Evolutionary conservation across 1,140 invertebrate species (phyloP), one percentile per base, ranked within the genome.

Genomic region (Bombus soroeensis): DNA sequence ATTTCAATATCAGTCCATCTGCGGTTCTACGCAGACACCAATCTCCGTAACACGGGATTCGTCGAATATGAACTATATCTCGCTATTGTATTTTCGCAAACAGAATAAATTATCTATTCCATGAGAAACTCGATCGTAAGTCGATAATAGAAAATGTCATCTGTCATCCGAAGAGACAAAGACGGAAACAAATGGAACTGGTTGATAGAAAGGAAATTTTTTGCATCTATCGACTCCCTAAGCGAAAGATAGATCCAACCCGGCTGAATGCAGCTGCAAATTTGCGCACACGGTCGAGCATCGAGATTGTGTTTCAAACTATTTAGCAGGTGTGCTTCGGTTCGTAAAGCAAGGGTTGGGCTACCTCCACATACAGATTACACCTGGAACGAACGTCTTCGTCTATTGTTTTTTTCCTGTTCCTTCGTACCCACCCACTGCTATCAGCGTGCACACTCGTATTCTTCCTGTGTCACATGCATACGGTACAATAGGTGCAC

Each of bases 401-500:
- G 41, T 84, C 74, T 68, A 89, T 90, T 85, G 81, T 89, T 89
- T 89, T 89, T 47, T 37, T 34, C 47, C 32, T 32, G 41, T 53
- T 76, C 57, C 79, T 32, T 43, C 62, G 64, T 71, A 74, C 81
- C 66, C 59, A 77, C 87, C 79, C 87, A 75, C 88, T 70, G 73
- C 85, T 88, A 85, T 82, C 83, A 80, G 28, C 81, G 64, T 68
- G 66, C 64, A 77, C 73, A 41, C 57, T 81, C 83, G 77, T 66
- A 39, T 22, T 64, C 77, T 81, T 86, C 82, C 88, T 81, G 85
- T 87, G 84, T 91, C 90, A 87, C 92, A 92, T 89, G 91, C 91
- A 89, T 91, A 90, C 84, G 86, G 90, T 87, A 92, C 92, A 93
- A 93, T 93, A 91, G 91, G 77, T 83, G 85, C 88, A 88, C 86